Evolutionary conservation across 1,140 invertebrate species (phyloP).

Genomic region (Choristoneura fumiferana): DNA sequence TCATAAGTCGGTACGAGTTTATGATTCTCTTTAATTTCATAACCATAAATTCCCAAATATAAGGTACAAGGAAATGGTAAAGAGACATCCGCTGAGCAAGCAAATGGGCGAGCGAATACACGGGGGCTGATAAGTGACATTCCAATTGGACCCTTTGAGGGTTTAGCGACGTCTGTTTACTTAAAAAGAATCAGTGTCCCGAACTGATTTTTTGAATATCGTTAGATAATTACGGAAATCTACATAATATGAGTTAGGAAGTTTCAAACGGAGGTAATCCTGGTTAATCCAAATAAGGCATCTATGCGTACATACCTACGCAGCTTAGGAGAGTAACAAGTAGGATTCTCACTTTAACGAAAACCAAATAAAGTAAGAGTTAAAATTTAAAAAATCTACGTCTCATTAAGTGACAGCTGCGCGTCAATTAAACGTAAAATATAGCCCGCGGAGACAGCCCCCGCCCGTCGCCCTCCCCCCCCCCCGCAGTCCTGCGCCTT

Average conservation of each 20-base stretch:
- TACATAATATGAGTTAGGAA: too few relatives aligned
- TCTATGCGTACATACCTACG: too few relatives aligned
- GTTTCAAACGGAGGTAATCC: too few relatives aligned
- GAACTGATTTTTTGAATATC: too few relatives aligned
- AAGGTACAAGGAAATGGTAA: background rate
- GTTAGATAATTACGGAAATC: too few relatives aligned
- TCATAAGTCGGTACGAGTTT: background rate
- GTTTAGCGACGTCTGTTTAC: background rate
- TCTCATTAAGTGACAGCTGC: conserved; percentile 67
- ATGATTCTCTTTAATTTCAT: conserved; percentile 8
- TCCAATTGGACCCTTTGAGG: conserved; percentile 5
- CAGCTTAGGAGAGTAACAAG: too few relatives aligned
- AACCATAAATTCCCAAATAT: background rate
- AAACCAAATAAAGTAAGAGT: conserved; percentile 1
- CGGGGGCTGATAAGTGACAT: too few relatives aligned
- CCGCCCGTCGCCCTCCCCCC: too few relatives aligned
- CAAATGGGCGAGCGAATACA: background rate
- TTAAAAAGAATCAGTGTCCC: too few relatives aligned
- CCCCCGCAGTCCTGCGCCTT: conserved; percentile 24
- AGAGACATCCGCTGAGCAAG: background rate
- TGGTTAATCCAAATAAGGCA: too few relatives aligned
- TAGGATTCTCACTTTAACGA: background rate
- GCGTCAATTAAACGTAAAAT: conserved; percentile 73
- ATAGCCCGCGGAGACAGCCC: conserved; percentile 55
- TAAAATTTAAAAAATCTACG: conserved; percentile 50